Conservation (phyloP, 2,888 invertebrate genomes). For the Plutella xylostella region DNA sequence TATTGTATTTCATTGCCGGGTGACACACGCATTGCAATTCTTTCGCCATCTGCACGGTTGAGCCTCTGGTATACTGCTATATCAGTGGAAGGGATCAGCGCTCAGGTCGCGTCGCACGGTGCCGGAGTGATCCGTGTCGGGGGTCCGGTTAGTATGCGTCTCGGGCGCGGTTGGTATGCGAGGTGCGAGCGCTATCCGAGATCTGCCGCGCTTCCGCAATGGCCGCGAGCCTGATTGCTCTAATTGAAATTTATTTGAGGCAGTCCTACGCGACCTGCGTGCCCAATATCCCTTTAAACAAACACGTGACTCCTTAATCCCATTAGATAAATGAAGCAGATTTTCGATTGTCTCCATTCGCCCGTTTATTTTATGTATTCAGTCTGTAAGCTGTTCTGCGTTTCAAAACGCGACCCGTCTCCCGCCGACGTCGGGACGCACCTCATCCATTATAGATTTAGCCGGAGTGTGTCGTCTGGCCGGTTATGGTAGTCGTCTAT, state of each 20-base stretch:
- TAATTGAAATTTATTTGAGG: conserved; percentile 58
- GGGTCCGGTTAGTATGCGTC: conserved; percentile 58
- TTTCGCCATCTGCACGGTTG: not conserved
- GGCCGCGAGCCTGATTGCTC: conserved; percentile 43
- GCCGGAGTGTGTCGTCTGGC: conserved; percentile 46
- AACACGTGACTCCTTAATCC: conserved; percentile 15
- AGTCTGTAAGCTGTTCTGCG: conserved; percentile 44
- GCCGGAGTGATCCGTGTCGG: conserved; percentile 62
- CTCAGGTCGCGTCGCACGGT: conserved; percentile 58
- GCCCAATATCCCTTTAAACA: conserved; percentile 25
- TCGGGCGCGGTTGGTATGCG: conserved; percentile 37
- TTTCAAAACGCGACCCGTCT: conserved; percentile 48
- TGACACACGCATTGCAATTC: conserved; percentile 21
- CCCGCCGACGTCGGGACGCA: conserved; percentile 55
- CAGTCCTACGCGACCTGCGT: conserved; percentile 35
- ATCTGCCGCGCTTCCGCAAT: conserved; percentile 52
- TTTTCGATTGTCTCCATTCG: conserved; percentile 33
- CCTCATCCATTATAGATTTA: conserved; percentile 68
- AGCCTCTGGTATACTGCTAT: not conserved
- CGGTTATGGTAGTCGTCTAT: conserved; percentile 41
- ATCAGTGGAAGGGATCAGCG: not conserved
- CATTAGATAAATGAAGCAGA: conserved; percentile 44
- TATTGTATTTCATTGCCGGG: conserved; percentile 40
- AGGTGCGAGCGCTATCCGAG: conserved; percentile 41
- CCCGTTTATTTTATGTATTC: conserved; percentile 21